Evolutionary conservation across 2,888 invertebrate genomes (phyloP).

Genomic region (Acanthosepion lycidas): DNA sequence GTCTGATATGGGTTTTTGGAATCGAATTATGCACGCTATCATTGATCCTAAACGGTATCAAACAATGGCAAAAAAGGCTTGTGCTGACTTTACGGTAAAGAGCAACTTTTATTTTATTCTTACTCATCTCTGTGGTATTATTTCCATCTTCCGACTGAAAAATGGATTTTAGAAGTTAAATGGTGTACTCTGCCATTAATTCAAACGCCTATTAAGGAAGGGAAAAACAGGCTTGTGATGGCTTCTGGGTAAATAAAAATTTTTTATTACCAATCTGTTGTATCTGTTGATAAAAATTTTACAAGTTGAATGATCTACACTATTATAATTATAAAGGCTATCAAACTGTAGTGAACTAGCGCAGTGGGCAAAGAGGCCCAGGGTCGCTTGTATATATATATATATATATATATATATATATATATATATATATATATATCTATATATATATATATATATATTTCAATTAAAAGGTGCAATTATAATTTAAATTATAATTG

Average conservation of each 20-base stretch:
- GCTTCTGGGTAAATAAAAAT: not conserved
- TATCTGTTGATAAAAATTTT: no score
- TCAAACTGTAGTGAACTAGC: no score
- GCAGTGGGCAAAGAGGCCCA: no score
- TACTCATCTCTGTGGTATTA: not conserved
- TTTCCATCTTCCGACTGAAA: conserved; percentile 14
- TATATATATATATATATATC: no score
- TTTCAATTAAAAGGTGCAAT: no score
- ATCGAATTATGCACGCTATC: not conserved
- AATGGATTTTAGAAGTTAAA: not conserved
- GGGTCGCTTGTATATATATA: no score
- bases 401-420: no score
- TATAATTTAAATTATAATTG: no score
- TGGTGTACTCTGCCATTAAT: not conserved
- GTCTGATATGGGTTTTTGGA: not conserved
- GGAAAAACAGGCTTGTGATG: not conserved
- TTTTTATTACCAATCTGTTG: no score
- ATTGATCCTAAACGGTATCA: not conserved
- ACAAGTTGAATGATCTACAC: no score
- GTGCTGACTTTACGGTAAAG: not conserved
- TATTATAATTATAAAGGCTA: no score
- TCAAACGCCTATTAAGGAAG: not conserved
- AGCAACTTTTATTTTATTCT: not conserved
- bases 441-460: no score
- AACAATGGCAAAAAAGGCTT: not conserved